Conservation (phyloP, 2,113 vertebrate species). For the Pteronura brasiliensis region DNA sequence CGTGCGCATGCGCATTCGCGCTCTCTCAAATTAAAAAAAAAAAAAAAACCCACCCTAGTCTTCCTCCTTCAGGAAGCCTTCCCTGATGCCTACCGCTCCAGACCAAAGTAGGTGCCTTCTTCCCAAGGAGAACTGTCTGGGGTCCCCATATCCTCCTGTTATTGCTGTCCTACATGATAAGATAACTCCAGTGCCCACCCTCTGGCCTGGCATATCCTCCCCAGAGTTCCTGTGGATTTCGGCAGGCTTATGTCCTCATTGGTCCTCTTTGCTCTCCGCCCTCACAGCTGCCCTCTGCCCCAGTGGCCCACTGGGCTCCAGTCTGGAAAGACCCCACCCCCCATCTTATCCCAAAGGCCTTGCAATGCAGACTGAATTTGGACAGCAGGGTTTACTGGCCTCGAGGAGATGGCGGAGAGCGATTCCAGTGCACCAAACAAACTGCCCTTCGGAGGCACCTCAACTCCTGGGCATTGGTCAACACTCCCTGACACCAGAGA, state of each 20-base stretch:
- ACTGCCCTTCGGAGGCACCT: neutral
- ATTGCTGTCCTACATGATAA: neutral
- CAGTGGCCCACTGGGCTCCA: neutral
- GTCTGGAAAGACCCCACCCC: neutral
- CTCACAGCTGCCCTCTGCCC: neutral
- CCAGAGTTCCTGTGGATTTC: neutral
- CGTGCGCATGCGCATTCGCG: neutral
- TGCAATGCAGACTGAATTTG: neutral
- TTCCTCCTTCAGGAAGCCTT: neutral
- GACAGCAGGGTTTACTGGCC: neutral
- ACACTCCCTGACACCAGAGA: neutral
- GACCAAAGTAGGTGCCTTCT: neutral
- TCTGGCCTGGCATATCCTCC: neutral
- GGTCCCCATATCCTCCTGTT: neutral
- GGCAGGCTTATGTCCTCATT: neutral
- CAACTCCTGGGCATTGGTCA: neutral
- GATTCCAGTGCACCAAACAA: neutral
- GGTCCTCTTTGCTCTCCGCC: neutral
- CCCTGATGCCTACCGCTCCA: neutral
- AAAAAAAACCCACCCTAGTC: neutral
- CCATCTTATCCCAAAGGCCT: neutral
- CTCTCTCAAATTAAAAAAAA: neutral
- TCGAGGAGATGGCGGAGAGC: neutral
- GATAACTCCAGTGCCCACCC: neutral
- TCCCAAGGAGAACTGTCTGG: neutral